phyloP scores from a whole-genome alignment of 2,888 invertebrate genomes.

The Yponomeuta malinellus region DNA sequence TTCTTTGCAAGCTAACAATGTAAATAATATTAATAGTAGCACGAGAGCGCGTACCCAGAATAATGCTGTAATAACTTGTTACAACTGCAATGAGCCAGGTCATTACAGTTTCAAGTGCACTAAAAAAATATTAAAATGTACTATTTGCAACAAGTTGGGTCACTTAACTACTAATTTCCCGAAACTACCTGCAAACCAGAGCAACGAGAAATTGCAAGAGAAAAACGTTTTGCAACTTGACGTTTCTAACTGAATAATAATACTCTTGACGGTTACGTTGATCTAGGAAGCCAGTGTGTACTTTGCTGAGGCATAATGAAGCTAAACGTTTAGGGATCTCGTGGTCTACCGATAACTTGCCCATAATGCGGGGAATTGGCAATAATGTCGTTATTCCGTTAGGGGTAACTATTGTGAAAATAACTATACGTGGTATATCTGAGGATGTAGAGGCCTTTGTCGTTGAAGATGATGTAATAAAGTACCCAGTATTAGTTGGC shows the following conservation, averaged over 20 bases:
- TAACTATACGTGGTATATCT: slow-evolving; percentile 22
- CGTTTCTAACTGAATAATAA: not conserved
- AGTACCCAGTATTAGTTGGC: slow-evolving; percentile 23
- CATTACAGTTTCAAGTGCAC: slow-evolving; percentile 1
- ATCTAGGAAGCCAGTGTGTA: slow-evolving; percentile 7
- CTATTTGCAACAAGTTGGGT: not conserved
- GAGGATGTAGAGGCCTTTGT: slow-evolving; percentile 18
- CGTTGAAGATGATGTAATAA: slow-evolving; percentile 24
- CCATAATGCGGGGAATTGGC: slow-evolving; percentile 23
- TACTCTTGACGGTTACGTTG: not conserved
- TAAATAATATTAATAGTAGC: not conserved
- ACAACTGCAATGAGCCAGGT: not conserved
- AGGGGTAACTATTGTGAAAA: slow-evolving; percentile 17
- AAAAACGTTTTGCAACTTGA: not conserved
- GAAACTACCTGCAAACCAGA: not conserved
- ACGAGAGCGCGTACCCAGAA: not conserved
- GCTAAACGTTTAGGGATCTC: not conserved
- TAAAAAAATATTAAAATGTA: not conserved
- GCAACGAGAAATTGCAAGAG: not conserved
- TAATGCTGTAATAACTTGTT: not conserved
- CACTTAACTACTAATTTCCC: not conserved
- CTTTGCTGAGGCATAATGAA: not conserved
- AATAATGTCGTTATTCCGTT: slow-evolving; percentile 22
- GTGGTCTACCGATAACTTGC: not conserved
- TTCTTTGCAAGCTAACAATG: not conserved